phyloP scores from a whole-genome alignment of 2,797 vertebrate species.

The Borostomias antarcticus region DNA sequence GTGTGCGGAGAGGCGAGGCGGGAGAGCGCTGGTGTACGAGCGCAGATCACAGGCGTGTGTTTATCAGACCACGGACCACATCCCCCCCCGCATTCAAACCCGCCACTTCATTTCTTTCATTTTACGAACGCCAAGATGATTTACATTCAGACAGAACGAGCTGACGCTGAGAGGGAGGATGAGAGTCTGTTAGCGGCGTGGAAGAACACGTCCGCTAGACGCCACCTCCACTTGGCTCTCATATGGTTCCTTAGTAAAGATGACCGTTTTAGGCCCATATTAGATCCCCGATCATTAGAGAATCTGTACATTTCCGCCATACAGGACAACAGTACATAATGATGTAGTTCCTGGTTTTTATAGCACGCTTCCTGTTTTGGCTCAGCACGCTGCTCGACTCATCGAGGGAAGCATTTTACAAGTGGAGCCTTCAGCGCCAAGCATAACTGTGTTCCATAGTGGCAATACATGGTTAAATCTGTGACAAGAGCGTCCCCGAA shows the following conservation, averaged over 20 bases:
- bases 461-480: no score
- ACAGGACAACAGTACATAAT: no score
- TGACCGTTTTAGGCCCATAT: no score
- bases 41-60: conserved; percentile 20
- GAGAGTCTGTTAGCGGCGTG: not conserved
- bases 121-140: conserved; percentile 29
- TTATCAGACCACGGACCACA: conserved; percentile 29
- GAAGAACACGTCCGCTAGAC: not conserved
- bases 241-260: not conserved
- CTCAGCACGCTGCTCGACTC: no score
- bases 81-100: conserved; percentile 7
- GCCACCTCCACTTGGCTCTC: not conserved
- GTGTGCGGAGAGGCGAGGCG: not conserved
- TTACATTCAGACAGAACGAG: conserved; percentile 24
- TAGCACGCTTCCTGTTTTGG: no score
- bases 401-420: no score
- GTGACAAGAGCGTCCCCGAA: no score
- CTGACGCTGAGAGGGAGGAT: not conserved
- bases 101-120: conserved; percentile 16
- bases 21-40: not conserved
- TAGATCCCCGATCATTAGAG: not conserved
- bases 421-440: no score
- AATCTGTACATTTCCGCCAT: not conserved
- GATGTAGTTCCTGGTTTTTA: no score
- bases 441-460: no score